A percentile compares a stretch with the other conserved stretches of the same genome.
These are phyloP conservation scores for Bibio marci DNA, from an alignment of 2,888 invertebrate genomes.

Conservation along the genomic window DNA sequence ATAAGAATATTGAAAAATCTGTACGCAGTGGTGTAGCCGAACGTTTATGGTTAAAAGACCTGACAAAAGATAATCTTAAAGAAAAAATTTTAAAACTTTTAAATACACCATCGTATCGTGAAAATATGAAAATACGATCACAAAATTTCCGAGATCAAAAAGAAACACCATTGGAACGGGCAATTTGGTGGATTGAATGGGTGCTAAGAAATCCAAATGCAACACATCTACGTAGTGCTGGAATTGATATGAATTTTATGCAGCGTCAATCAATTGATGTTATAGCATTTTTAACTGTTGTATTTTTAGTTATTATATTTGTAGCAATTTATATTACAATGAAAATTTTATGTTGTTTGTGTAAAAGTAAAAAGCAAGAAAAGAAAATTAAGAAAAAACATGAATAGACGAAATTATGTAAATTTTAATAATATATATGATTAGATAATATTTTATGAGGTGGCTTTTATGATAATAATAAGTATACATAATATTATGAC, in stretches of 20 bases:
- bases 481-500: no score
- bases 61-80: neutral
- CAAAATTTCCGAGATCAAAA: conserved; percentile 3
- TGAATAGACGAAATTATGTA: no score
- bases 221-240: neutral
- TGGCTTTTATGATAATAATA: no score
- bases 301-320: neutral
- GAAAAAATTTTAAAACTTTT: neutral
- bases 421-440: no score
- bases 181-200: conserved; percentile 7
- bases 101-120: neutral
- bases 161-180: conserved; percentile 5
- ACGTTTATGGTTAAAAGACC: neutral
- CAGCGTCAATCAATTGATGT: conserved; percentile 1
- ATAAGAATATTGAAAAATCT: neutral
- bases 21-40: neutral
- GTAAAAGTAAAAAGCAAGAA: no score
- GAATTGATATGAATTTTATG: neutral
- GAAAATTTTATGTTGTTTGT: no score
- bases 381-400: no score
- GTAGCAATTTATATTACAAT: no score
- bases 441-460: no score
- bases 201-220: conserved; percentile 3
- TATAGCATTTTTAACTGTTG: neutral
- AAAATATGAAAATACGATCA: neutral